Conservation (phyloP, 2,888 invertebrate genomes). For the Noctua janthina region DNA sequence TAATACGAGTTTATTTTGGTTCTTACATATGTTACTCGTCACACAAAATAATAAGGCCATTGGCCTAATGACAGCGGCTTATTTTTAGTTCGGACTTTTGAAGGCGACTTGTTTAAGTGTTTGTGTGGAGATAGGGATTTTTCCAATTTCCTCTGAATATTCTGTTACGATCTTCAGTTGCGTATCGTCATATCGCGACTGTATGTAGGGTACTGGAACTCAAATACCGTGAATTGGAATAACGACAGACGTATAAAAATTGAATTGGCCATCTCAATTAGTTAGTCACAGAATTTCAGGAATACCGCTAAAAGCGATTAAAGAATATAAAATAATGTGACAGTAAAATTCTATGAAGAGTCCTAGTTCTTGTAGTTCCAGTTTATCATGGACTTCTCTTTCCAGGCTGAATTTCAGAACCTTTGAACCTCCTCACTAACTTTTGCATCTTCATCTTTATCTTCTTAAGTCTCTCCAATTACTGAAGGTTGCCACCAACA, state of each 20-base stretch:
- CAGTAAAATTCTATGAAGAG: not conserved
- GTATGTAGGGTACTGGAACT: constrained; percentile 53
- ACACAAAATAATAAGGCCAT: constrained; percentile 89
- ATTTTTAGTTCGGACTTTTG: constrained; percentile 83
- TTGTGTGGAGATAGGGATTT: constrained; percentile 70
- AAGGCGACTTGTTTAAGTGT: constrained; percentile 81
- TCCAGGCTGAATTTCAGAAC: not conserved
- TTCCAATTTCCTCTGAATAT: constrained; percentile 62
- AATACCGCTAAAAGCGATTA: constrained; percentile 9
- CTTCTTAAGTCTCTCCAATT: not conserved
- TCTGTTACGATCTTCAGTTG: constrained; percentile 34
- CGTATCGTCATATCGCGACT: constrained; percentile 6
- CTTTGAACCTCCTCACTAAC: not conserved
- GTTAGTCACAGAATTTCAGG: constrained; percentile 22
- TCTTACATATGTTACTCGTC: constrained; percentile 89
- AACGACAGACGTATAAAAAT: constrained; percentile 42
- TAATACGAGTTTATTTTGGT: constrained; percentile 87
- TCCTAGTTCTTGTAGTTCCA: not conserved
- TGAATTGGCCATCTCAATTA: constrained; percentile 35
- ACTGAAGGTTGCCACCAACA: not conserved
- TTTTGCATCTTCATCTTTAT: not conserved
- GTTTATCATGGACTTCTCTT: not conserved
- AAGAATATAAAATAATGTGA: not conserved
- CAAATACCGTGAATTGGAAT: constrained; percentile 38
- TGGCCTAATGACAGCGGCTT: constrained; percentile 89